Evolutionary conservation across 2,888 invertebrate genomes (phyloP).

Genomic region (Sepioteuthis lessoniana): DNA sequence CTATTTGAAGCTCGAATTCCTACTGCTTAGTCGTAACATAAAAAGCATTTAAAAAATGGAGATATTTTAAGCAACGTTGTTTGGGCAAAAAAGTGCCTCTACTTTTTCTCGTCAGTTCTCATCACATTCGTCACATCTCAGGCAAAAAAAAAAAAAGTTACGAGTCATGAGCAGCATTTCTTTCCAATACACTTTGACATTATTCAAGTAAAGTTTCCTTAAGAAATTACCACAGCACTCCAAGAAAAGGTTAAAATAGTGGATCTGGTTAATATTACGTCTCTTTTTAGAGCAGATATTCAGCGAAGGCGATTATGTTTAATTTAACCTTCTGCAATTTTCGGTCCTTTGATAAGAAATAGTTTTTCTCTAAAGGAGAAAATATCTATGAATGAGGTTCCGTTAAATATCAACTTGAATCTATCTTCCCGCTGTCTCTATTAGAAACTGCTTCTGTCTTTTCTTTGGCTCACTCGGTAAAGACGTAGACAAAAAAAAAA

Average conservation of each 20-base stretch:
- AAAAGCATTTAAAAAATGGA: not conserved
- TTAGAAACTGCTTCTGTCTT: too few species aligned
- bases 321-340: not conserved
- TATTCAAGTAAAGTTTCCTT: not conserved
- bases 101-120: not conserved
- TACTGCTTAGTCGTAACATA: not conserved
- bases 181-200: constrained; percentile 2
- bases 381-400: not conserved
- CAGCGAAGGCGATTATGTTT: not conserved
- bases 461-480: too few species aligned
- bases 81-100: not conserved
- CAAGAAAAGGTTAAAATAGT: not conserved
- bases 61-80: not conserved
- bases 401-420: constrained; percentile 16
- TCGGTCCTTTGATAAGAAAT: not conserved
- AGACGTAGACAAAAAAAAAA: too few species aligned
- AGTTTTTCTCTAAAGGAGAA: not conserved
- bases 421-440: not conserved
- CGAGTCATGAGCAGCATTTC: not conserved
- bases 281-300: not conserved
- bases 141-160: too few species aligned
- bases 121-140: not conserved
- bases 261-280: not conserved
- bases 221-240: not conserved
- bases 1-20: not conserved